Base-by-base conservation (phyloP, 1,140 invertebrate genomes). In the Euwallacea similis region DNA sequence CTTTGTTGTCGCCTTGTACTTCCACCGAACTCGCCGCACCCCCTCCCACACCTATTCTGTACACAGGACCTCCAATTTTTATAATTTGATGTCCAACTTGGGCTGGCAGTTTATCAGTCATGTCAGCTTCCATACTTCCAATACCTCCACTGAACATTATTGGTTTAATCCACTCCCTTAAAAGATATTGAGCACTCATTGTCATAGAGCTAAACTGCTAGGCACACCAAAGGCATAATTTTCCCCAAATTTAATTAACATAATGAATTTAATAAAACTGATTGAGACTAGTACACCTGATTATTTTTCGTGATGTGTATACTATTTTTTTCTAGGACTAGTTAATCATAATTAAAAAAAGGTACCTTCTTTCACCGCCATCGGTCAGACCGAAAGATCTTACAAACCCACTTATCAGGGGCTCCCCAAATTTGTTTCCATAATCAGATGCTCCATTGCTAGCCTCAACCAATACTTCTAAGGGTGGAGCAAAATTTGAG, bases 371-470 rank as follows among this genome's bases (percentile, higher is more conserved):
- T 73, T 90, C 87, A 43, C 87, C 87, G 0, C 83, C 81, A 76
- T 93, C 86, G 0, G 84, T 82, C 76, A 94, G 83, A 7, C 97
- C 97, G 83, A 95, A 99, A 0, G 96, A 93, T 65, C 97, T 86
- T 0, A 92, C 89, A 82, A 98, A 99, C 33, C 97, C 97, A 76
- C 86, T 83, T 65, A 99, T 88, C 2, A 99, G 85, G 3, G 97
- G 97, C 81, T 99, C 97, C 0, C 97, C 97, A 85, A 99, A 99
- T 85, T 99, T 99, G 80, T 99, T 99, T 6, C 97, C 97, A 85
- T 99, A 99, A 83, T 99, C 97, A 0, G 96, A 98, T 10, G 97
- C 97, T 8, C 97, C 97, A 82, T 99, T 98, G 81, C 95, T 97
- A 0, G 97, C 97, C 83, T 98, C 95, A 43, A 99, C 90, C 44